Evolutionary conservation across 53 echinoderm and acorn worm genomes (phyloP).

Genomic region (Hippasteria phrygiana): DNA sequence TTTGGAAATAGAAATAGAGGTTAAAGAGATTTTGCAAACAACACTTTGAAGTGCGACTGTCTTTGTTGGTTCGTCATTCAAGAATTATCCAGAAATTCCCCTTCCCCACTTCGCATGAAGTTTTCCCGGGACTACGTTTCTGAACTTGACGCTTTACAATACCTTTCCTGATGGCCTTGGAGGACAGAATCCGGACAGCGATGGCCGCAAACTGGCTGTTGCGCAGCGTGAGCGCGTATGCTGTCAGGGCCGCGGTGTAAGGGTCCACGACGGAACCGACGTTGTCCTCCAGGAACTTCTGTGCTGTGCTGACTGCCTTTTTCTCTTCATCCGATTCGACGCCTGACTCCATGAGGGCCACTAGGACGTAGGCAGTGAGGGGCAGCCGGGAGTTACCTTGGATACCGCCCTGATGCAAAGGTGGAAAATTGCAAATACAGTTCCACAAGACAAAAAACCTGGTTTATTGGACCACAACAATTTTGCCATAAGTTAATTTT

Average conservation of each 20-base stretch:
- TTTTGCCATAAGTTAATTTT: too few relatives aligned
- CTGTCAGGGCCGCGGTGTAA: constrained; percentile 94
- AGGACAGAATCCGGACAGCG: constrained; percentile 79
- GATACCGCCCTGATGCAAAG: constrained; percentile 82
- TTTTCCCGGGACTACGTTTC: not conserved
- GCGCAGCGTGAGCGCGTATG: constrained; percentile 84
- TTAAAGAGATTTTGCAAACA: too few relatives aligned
- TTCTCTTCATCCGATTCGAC: constrained; percentile 73
- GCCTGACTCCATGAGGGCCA: constrained; percentile 93
- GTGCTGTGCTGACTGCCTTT: constrained; percentile 77
- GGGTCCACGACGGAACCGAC: constrained; percentile 79
- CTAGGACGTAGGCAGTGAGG: constrained; percentile 94
- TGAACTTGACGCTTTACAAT: not conserved
- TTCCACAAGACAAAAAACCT: too few relatives aligned
- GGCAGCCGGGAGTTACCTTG: constrained; percentile 87
- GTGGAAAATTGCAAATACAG: not conserved
- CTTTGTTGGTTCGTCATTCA: too few relatives aligned
- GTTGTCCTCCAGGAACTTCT: constrained; percentile 92
- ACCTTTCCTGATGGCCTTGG: constrained; percentile 82
- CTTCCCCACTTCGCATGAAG: not conserved
- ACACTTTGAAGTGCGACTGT: too few relatives aligned
- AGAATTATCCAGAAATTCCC: too few relatives aligned
- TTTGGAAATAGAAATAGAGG: too few relatives aligned
- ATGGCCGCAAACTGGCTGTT: constrained; percentile 74
- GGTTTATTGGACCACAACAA: too few relatives aligned